Conservation (phyloP, 2,888 invertebrate species). For the Hoplodrina blanda region DNA sequence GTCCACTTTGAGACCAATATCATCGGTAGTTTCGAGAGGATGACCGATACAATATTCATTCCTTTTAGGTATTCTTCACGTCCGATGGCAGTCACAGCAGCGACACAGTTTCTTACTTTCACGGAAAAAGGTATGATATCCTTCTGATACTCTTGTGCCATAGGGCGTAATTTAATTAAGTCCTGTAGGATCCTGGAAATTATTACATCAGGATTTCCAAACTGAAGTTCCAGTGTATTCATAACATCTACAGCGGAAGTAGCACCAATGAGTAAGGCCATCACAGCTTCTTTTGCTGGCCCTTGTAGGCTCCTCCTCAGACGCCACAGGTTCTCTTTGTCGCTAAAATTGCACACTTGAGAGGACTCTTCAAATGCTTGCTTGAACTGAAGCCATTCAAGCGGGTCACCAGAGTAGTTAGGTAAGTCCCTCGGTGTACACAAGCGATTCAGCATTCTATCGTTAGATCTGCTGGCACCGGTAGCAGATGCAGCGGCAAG, state of each 20-base stretch:
- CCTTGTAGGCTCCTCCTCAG: not conserved
- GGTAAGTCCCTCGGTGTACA: not conserved
- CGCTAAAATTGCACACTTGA: not conserved
- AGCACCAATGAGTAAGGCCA: not conserved
- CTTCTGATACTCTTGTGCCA: not conserved
- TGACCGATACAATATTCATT: not conserved
- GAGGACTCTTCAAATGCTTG: not conserved
- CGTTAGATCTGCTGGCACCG: not conserved
- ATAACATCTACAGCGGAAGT: not conserved
- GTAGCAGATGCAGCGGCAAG: not conserved
- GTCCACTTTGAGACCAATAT: not conserved
- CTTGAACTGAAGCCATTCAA: not conserved
- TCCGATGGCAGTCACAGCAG: not conserved
- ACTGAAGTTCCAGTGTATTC: not conserved
- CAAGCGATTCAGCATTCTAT: too few species aligned
- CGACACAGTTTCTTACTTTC: not conserved
- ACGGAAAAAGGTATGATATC: not conserved
- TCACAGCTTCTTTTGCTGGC: not conserved
- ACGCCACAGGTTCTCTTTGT: not conserved
- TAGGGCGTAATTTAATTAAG: not conserved
- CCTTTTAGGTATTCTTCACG: not conserved
- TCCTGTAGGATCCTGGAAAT: not conserved
- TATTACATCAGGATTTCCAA: not conserved
- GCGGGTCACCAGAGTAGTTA: not conserved
- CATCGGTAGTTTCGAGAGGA: not conserved